Conservation (phyloP, 1,140 invertebrate genomes). For the Nilaparvata lugens region DNA sequence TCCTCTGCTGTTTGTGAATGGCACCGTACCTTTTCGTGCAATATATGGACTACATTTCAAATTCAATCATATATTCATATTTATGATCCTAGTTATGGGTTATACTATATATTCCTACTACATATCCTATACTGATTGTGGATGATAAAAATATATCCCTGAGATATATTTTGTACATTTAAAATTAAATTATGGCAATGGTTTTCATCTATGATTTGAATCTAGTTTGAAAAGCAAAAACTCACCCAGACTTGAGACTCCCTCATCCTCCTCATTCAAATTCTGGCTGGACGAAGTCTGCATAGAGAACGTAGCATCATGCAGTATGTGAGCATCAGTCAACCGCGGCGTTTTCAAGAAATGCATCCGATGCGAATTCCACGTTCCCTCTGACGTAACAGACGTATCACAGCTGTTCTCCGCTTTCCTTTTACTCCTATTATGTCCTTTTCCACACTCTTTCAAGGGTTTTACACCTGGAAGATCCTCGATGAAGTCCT, state of each 20-base stretch:
- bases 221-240: background rate
- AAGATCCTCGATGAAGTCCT: conserved; percentile 9
- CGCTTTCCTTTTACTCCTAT: conserved; percentile 5
- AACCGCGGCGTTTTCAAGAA: conserved; percentile 21
- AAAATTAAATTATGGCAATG: too few relatives aligned
- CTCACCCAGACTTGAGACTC: conserved; percentile 18
- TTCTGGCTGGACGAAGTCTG: conserved; percentile 14
- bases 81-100: too few relatives aligned
- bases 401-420: background rate
- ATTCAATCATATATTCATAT: too few relatives aligned
- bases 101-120: too few relatives aligned
- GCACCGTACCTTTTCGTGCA: too few relatives aligned
- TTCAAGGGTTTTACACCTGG: conserved; percentile 18
- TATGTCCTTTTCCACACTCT: background rate
- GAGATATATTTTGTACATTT: too few relatives aligned
- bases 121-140: too few relatives aligned
- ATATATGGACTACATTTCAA: too few relatives aligned
- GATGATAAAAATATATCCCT: too few relatives aligned
- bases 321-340: conserved; percentile 7
- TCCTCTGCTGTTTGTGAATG: too few relatives aligned
- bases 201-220: too few relatives aligned
- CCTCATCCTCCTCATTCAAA: conserved; percentile 20
- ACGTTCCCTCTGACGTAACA: conserved; percentile 23
- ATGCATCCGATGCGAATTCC: conserved; percentile 26
- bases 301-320: conserved; percentile 9